phyloP scores from a whole-genome alignment of 2,113 vertebrate species.

The Strix uralensis region DNA sequence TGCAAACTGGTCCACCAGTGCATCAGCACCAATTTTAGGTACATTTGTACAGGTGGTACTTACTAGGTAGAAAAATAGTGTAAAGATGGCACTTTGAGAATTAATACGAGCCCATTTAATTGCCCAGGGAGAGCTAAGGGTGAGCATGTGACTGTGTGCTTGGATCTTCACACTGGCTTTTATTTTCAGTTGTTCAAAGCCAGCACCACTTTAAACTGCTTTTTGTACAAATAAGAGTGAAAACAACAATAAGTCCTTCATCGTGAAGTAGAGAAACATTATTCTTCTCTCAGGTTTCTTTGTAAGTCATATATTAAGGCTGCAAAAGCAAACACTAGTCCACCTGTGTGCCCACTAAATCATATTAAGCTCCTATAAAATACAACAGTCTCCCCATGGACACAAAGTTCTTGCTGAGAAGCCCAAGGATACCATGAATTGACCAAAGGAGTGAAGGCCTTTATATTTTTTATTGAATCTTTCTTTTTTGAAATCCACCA shows the following conservation, averaged over 20 bases:
- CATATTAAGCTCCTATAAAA: not conserved
- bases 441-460: not conserved
- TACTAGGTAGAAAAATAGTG: not conserved
- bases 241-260: not conserved
- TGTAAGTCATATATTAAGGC: not conserved
- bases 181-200: not conserved
- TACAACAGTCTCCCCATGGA: not conserved
- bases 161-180: not conserved
- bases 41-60: not conserved
- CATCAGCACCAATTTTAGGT: not conserved
- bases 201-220: not conserved
- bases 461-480: not conserved
- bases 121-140: not conserved
- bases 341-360: not conserved
- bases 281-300: not conserved
- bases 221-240: not conserved
- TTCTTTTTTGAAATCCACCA: not conserved
- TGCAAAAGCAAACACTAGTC: not conserved
- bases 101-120: not conserved
- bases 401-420: not conserved
- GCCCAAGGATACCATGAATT: not conserved
- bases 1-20: not conserved
- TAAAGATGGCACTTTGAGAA: not conserved
- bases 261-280: not conserved
- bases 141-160: accelerated